phyloP scores from a whole-genome alignment of 2,113 vertebrate species.

The Pseudopodoces humilis region DNA sequence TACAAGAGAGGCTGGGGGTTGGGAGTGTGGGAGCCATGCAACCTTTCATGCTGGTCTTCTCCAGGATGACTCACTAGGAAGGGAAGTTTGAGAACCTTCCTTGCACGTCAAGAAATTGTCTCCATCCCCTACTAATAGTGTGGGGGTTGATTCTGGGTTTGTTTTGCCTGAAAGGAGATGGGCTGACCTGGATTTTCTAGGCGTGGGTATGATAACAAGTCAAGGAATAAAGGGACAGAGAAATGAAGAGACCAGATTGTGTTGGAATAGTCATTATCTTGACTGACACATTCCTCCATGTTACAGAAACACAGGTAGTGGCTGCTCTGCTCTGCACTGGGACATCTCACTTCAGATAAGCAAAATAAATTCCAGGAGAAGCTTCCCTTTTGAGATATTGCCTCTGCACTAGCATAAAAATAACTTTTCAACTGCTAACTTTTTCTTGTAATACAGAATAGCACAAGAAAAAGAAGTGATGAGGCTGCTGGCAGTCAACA shows the following conservation, averaged over 20 bases:
- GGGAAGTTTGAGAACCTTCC: not conserved
- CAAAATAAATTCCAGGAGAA: conserved; percentile 15
- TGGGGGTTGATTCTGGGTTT: not conserved
- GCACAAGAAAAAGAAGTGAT: not conserved
- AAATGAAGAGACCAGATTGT: not conserved
- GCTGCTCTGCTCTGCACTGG: not conserved
- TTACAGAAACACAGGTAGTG: not conserved
- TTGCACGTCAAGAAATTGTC: not conserved
- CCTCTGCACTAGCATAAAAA: conserved; percentile 5
- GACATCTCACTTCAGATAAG: not conserved
- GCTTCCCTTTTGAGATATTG: not conserved
- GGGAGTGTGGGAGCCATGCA: conserved; percentile 32
- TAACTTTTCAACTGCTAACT: not conserved
- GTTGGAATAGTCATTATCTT: not conserved
- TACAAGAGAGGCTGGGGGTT: not conserved
- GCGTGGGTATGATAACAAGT: not conserved
- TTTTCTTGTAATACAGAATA: not conserved
- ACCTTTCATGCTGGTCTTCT: not conserved
- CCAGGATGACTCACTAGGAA: not conserved
- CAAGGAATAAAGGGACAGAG: not conserved
- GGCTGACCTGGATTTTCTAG: conserved; percentile 15
- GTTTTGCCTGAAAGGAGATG: not conserved
- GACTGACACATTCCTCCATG: not conserved
- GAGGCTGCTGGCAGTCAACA: not conserved
- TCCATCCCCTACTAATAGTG: not conserved